Conservation (phyloP, 2,888 invertebrate genomes). For the Thecocarcelia acutangulata region DNA sequence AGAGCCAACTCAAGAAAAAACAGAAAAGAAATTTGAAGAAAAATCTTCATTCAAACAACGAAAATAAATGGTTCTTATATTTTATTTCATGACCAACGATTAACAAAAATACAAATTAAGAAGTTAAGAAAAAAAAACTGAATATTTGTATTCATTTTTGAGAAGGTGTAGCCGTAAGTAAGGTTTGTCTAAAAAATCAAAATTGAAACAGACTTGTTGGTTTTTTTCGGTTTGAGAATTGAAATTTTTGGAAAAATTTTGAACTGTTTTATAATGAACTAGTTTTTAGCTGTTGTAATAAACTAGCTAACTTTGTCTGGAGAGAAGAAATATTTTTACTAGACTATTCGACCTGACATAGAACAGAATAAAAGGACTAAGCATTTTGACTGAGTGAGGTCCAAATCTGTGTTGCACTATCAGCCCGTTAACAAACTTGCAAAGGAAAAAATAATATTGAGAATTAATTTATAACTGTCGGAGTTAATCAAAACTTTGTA, state of each 20-base stretch:
- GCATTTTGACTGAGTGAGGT: no score
- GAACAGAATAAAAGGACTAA: no score
- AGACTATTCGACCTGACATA: no score
- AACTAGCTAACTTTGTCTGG: no score
- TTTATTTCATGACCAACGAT: slow-evolving; percentile 71
- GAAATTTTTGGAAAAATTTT: background rate
- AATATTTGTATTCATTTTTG: background rate
- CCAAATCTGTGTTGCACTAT: no score
- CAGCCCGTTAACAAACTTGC: no score
- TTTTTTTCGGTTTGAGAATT: background rate
- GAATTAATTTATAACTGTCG: no score
- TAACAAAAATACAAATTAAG: slow-evolving; percentile 65
- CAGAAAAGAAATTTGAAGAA: slow-evolving; percentile 21
- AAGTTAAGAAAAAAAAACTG: slow-evolving; percentile 1
- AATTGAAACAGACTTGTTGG: slow-evolving; percentile 2
- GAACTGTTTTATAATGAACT: no score
- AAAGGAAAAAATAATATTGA: no score
- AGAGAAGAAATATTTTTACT: no score
- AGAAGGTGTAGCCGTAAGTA: background rate
- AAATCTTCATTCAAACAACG: slow-evolving; percentile 19
- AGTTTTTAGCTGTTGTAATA: no score
- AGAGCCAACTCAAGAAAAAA: slow-evolving; percentile 34
- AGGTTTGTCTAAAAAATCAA: background rate
- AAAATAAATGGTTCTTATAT: slow-evolving; percentile 61
- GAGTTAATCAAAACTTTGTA: no score